A percentile compares a stretch with the other conserved stretches of the same genome.
phyloP scores from a whole-genome alignment of 1,140 invertebrate species.

The Oedothorax gibbosus region DNA sequence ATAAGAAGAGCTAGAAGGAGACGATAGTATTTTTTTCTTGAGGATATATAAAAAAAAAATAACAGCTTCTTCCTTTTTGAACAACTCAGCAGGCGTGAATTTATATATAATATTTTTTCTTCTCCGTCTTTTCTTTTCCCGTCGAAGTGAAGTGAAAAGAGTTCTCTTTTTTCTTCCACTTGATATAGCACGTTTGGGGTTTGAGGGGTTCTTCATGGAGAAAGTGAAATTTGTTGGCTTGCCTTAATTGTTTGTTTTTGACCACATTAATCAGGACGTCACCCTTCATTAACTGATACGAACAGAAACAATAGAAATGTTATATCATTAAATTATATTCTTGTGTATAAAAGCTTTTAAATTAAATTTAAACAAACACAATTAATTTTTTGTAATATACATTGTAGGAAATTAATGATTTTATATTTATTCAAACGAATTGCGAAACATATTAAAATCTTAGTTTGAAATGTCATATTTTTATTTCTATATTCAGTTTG shows the following conservation, averaged over 20 bases:
- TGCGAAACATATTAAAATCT: no score
- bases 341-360: no score
- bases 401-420: background rate
- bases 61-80: background rate
- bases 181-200: constrained; percentile 54
- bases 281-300: no score
- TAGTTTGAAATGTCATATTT: no score
- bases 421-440: no score
- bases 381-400: constrained; percentile 3
- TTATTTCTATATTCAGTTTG: no score
- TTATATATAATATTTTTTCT: background rate
- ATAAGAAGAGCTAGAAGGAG: constrained; percentile 25
- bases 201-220: constrained; percentile 31
- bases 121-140: constrained; percentile 33
- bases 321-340: no score
- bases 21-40: constrained; percentile 43
- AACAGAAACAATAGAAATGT: no score
- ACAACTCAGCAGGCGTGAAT: constrained; percentile 55
- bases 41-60: no score
- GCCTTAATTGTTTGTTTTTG: constrained; percentile 6
- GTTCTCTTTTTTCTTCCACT: constrained; percentile 49
- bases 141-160: background rate
- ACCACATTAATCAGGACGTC: constrained; percentile 21
- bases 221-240: constrained; percentile 49
- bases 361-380: background rate